A percentile compares a stretch with the other conserved stretches of the same genome.
phyloP scores from a whole-genome alignment of 2,888 invertebrate genomes.

The Arrhopalites spinosus region DNA sequence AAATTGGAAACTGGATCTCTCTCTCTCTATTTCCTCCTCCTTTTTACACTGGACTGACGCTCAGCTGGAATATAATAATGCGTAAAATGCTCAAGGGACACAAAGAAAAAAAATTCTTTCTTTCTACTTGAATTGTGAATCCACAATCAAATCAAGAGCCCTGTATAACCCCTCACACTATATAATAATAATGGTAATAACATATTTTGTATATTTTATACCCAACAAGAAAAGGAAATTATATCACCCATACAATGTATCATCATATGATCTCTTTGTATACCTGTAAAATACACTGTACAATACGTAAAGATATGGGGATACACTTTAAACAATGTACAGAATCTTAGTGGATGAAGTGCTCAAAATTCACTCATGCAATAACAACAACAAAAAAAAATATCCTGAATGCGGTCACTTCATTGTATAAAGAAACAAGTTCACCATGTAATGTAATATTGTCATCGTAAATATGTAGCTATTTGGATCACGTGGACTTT shows the following conservation, averaged over 20 bases:
- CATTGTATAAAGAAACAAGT: conserved; percentile 10
- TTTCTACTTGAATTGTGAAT: too few relatives aligned
- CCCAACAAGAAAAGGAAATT: too few relatives aligned
- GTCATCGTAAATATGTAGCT: conserved; percentile 10
- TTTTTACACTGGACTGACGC: background rate
- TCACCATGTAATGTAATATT: conserved; percentile 8
- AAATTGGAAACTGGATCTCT: background rate
- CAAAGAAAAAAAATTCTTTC: background rate
- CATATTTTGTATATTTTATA: too few relatives aligned
- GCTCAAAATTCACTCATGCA: conserved; percentile 1
- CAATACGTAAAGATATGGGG: too few relatives aligned
- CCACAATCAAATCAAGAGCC: too few relatives aligned
- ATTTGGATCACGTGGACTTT: conserved; percentile 6
- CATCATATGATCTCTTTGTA: background rate
- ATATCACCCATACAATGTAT: too few relatives aligned
- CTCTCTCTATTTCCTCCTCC: background rate
- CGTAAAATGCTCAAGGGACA: conserved; percentile 2
- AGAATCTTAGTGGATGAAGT: background rate
- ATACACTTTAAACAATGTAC: too few relatives aligned
- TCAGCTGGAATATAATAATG: conserved; percentile 15
- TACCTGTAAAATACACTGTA: too few relatives aligned
- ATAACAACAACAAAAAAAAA: too few relatives aligned
- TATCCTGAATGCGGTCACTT: conserved; percentile 8
- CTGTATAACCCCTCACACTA: too few relatives aligned
- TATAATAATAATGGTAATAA: too few relatives aligned